Percentiles rank a stretch among this genome's conserved stretches.
phyloP scores from a whole-genome alignment of 1,140 invertebrate genomes.

The Bombus consobrinus region DNA sequence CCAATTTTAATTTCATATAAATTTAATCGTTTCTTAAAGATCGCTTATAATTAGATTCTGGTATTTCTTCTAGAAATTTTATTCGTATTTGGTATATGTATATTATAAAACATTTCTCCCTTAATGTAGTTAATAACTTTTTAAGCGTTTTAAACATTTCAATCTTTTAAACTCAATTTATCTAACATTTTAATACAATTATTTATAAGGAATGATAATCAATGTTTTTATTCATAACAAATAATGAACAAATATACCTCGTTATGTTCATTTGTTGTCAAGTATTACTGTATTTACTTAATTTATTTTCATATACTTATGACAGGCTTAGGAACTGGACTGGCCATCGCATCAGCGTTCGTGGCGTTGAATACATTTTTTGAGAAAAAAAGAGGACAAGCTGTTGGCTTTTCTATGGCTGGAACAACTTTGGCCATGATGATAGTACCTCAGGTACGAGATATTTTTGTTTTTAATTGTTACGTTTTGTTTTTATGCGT shows the following conservation, averaged over 20 bases:
- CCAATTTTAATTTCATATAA: too few relatives aligned
- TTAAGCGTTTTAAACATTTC: too few relatives aligned
- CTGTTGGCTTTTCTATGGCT: conserved; percentile 89
- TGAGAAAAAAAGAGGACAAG: conserved; percentile 88
- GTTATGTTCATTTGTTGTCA: too few relatives aligned
- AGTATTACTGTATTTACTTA: neutral
- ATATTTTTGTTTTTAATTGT: neutral
- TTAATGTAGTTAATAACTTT: too few relatives aligned
- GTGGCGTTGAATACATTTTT: conserved; percentile 90
- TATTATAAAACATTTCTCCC: neutral
- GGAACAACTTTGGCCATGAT: conserved; percentile 90
- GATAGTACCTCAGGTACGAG: conserved; percentile 86
- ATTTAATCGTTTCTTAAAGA: too few relatives aligned
- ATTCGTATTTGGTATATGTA: neutral
- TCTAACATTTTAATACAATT: too few relatives aligned
- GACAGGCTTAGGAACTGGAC: conserved; percentile 87
- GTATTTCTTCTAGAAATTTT: neutral
- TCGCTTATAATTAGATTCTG: neutral
- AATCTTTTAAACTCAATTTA: too few relatives aligned
- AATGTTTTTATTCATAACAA: too few relatives aligned
- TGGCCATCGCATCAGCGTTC: conserved; percentile 88
- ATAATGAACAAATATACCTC: too few relatives aligned
- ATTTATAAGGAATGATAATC: too few relatives aligned
- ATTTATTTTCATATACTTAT: conserved; percentile 6
- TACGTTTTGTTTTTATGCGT: too few relatives aligned